Base-by-base conservation (phyloP, 2,888 invertebrate genomes). In the Eudasyphora cyanicolor region DNA sequence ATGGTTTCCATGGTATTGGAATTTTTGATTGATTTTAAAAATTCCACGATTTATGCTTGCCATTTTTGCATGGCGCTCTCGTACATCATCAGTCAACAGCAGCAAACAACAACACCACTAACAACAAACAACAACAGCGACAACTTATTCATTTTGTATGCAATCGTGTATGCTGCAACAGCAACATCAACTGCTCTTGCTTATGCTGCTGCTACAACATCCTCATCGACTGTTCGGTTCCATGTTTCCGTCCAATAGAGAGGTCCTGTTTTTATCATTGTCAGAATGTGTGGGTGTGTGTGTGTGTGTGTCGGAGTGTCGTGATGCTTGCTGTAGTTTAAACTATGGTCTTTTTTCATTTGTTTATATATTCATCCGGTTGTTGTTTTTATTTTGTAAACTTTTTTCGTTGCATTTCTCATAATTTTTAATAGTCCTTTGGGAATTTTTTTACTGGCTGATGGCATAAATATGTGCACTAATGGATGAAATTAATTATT, bases 1-100 rank as follows among this genome's bases (percentile, higher is more conserved):
- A 45, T 35, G 64, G 78, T 78, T 76, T 81, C 71, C 71, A 71
- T 75, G 49, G 84, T 76, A 78, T 81, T 84, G 84, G 84, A 81
- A 84, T 84, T 76, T 86, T 85, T 85, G 85, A 86, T 86, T 86
- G 85, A 85, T 86, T 86, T 86, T 81, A 83, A 86, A 85, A 86
- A 85, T 85, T 86, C 71, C 82, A 75, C 82, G 82, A 85, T 85
- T 85, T 84, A 85, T 85, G 85, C 73, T 79, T 73, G 76, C 80
- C 78, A 81, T 81, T 86, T 85, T 82, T 73, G 77, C 60, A 79
- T 76, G 70, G 73, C 19, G 21, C 73, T 75, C 81, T 84, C 84
- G 51, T 84, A 73, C 76, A 81, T 84, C 84, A 84, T 81, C 32
- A 32, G 73, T 38, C 64, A 64, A 67, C 49, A 67, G 71, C 71